phyloP scores from a whole-genome alignment of 2,888 invertebrate species.

The Plutella xylostella region DNA sequence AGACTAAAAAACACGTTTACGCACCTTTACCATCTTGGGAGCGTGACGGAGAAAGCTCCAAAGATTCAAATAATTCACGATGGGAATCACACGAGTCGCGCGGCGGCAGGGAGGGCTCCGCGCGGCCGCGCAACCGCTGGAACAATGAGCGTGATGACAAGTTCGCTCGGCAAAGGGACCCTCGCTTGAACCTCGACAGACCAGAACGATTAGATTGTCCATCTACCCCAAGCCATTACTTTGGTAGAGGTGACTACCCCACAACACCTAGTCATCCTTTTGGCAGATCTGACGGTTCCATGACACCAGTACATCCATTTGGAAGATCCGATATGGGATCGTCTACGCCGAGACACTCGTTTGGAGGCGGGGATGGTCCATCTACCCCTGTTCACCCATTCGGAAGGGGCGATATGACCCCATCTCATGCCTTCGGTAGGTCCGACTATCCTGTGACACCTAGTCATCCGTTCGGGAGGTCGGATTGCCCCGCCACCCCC shows the following conservation, averaged over 20 bases:
- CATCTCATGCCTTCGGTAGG: constrained; percentile 21
- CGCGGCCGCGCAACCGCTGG: neutral
- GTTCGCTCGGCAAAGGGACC: neutral
- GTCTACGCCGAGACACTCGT: constrained; percentile 11
- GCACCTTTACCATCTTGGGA: constrained; percentile 32
- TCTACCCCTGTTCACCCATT: constrained; percentile 28
- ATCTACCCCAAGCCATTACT: constrained; percentile 7
- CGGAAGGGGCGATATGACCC: constrained; percentile 24
- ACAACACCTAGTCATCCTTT: constrained; percentile 21
- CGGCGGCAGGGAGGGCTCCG: neutral
- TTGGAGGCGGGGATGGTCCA: constrained; percentile 22
- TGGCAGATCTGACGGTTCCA: constrained; percentile 23
- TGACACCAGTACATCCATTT: constrained; percentile 28
- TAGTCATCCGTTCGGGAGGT: constrained; percentile 30
- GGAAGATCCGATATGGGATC: constrained; percentile 18
- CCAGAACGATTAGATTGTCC: constrained; percentile 5
- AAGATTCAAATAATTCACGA: neutral
- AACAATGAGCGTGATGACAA: neutral
- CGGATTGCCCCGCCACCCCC: constrained; percentile 37
- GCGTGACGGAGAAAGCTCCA: neutral
- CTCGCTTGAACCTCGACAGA: neutral
- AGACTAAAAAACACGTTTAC: constrained; percentile 41
- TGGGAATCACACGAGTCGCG: neutral
- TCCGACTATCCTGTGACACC: constrained; percentile 26
- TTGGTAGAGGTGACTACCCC: constrained; percentile 21